Percentiles rank a stretch among this genome's conserved stretches.
These are phyloP conservation scores for Formica selysi DNA, from an alignment of 1,140 invertebrate genomes.

Conservation along the genomic window DNA sequence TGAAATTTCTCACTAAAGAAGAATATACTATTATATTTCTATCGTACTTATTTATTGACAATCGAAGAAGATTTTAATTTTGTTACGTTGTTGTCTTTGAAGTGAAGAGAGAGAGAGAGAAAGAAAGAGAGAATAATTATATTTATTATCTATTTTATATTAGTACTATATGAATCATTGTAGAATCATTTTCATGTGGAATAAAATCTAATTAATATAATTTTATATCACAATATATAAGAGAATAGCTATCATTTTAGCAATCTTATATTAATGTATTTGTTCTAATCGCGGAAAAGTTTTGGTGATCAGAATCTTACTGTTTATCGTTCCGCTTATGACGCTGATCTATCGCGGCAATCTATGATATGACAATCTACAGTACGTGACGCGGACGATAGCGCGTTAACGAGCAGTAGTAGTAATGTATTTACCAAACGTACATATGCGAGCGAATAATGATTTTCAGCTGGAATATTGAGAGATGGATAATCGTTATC, in stretches of 20 bases:
- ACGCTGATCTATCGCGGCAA: background rate
- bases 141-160: too few relatives aligned
- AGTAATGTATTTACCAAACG: background rate
- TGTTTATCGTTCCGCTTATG: slow-evolving; percentile 23
- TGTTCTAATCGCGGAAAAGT: too few relatives aligned
- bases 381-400: slow-evolving; percentile 17
- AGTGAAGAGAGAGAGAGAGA: too few relatives aligned
- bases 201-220: too few relatives aligned
- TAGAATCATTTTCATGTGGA: too few relatives aligned
- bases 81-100: background rate
- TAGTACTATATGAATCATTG: too few relatives aligned
- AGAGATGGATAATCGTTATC: slow-evolving; percentile 3
- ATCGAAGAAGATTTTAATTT: background rate
- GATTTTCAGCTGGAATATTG: background rate
- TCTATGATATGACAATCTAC: slow-evolving; percentile 24
- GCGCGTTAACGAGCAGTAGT: background rate
- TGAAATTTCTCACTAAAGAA: background rate
- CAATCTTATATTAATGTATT: too few relatives aligned
- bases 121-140: too few relatives aligned
- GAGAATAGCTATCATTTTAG: too few relatives aligned
- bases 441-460: background rate
- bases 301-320: background rate
- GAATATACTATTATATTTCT: background rate
- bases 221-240: too few relatives aligned
- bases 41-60: background rate